Evolutionary conservation across 2,888 invertebrate species (phyloP).

Genomic region (Punctoribates punctum): DNA sequence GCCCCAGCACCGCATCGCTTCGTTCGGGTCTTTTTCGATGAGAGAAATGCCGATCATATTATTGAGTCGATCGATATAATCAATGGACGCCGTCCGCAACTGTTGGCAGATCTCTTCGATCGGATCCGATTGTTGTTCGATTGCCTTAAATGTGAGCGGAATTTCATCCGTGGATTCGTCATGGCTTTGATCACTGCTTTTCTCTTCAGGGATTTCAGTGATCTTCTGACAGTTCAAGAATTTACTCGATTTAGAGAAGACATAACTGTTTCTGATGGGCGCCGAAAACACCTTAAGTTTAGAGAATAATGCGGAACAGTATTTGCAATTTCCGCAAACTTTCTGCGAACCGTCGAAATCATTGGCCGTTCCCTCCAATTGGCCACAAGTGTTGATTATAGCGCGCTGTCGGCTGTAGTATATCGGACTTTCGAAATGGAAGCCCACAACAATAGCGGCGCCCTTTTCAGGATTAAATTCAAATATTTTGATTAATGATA

Average conservation of each 20-base stretch:
- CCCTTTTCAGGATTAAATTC: conserved; percentile 4
- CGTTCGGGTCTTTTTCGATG: conserved; percentile 14
- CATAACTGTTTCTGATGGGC: conserved; percentile 9
- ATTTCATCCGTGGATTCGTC: neutral
- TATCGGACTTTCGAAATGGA: neutral
- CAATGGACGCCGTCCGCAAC: conserved; percentile 25
- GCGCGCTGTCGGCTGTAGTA: neutral
- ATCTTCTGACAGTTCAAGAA: neutral
- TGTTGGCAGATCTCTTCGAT: conserved; percentile 17
- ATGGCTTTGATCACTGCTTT: neutral
- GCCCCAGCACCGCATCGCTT: conserved; percentile 41
- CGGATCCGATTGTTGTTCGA: neutral
- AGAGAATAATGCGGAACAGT: neutral
- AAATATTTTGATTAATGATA: neutral
- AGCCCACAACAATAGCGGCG: conserved; percentile 7
- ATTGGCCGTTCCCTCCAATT: neutral
- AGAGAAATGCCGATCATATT: conserved; percentile 37
- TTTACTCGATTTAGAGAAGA: neutral
- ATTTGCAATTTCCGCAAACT: conserved; percentile 4
- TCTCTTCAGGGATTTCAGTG: neutral
- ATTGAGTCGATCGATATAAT: conserved; percentile 39
- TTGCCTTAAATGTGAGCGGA: neutral
- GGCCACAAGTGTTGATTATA: neutral
- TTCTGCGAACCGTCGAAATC: neutral
- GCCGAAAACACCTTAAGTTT: neutral